A percentile compares a stretch with the other conserved stretches of the same genome.
Evolutionary conservation across 2,888 invertebrate species (phyloP).

Genomic region (Diarsia mendica): DNA sequence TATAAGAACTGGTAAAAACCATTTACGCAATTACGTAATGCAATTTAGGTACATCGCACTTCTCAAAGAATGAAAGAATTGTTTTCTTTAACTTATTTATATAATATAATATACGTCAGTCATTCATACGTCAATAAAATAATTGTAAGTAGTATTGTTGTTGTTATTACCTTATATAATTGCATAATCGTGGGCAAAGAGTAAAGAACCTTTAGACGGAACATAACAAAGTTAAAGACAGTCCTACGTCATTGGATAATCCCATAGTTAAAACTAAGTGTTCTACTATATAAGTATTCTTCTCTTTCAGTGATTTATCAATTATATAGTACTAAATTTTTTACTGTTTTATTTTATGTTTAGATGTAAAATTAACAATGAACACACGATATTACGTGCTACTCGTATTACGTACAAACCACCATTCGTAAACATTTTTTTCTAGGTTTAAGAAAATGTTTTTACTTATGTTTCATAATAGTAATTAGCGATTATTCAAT

Average conservation of each 20-base stretch:
- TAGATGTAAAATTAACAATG: not conserved
- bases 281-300: conserved; percentile 8
- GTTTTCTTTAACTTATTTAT: not conserved
- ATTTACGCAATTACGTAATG: no score
- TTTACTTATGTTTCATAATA: conserved; percentile 12
- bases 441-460: not conserved
- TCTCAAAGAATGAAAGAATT: not conserved
- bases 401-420: not conserved
- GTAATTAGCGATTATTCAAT: conserved; percentile 30
- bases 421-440: not conserved
- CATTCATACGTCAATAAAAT: conserved; percentile 27
- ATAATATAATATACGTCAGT: not conserved
- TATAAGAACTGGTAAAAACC: no score
- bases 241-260: conserved; percentile 34
- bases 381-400: not conserved
- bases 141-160: conserved; percentile 37
- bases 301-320: not conserved
- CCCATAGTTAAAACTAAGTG: not conserved
- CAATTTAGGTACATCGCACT: not conserved
- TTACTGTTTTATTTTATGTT: not conserved
- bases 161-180: conserved; percentile 35
- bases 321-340: no score
- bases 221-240: conserved; percentile 1
- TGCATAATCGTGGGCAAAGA: conserved; percentile 27
- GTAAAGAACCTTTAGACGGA: conserved; percentile 20